A percentile compares a stretch with the other conserved stretches of the same genome.
These are phyloP conservation scores for Pangasianodon gigas DNA, from an alignment of 2,113 vertebrate genomes.

Conservation along the genomic window DNA sequence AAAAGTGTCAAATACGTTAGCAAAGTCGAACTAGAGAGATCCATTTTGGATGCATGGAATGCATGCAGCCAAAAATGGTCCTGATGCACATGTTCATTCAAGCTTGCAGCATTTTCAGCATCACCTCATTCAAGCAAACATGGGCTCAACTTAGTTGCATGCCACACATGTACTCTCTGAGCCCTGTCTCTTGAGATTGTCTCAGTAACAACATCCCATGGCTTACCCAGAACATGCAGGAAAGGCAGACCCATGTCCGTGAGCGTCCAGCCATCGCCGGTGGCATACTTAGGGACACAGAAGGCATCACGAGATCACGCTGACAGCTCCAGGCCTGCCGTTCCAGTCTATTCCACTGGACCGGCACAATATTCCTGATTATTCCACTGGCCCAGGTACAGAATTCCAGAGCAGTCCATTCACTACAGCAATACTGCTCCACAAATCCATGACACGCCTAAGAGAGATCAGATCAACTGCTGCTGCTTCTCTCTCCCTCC, in stretches of 20 bases:
- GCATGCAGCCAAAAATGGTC: background rate
- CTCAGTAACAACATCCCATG: conserved; percentile 6
- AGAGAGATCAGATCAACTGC: conserved; percentile 48
- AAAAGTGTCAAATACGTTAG: background rate
- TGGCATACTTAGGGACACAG: conserved; percentile 74
- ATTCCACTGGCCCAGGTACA: conserved; percentile 40
- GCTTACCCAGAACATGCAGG: conserved; percentile 92
- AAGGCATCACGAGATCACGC: conserved; percentile 69
- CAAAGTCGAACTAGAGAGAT: background rate
- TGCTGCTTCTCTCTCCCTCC: conserved; percentile 42
- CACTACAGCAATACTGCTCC: conserved; percentile 45
- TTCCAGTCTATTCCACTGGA: conserved; percentile 60
- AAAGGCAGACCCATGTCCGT: conserved; percentile 90
- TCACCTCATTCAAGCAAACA: conserved; percentile 1
- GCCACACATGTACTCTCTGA: background rate
- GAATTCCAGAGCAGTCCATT: conserved; percentile 51
- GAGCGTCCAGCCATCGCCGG: conserved; percentile 68
- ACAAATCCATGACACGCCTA: conserved; percentile 66
- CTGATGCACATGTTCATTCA: background rate
- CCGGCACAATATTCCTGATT: conserved; percentile 23
- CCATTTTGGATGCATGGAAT: background rate
- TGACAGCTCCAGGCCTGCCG: conserved; percentile 26
- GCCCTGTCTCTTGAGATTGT: background rate
- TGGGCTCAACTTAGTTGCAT: background rate
- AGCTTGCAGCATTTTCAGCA: conserved; percentile 7